Evolutionary conservation across 2,888 invertebrate species (phyloP), one percentile per base, ranked within the genome.

Genomic region (Isotomurus palustris): DNA sequence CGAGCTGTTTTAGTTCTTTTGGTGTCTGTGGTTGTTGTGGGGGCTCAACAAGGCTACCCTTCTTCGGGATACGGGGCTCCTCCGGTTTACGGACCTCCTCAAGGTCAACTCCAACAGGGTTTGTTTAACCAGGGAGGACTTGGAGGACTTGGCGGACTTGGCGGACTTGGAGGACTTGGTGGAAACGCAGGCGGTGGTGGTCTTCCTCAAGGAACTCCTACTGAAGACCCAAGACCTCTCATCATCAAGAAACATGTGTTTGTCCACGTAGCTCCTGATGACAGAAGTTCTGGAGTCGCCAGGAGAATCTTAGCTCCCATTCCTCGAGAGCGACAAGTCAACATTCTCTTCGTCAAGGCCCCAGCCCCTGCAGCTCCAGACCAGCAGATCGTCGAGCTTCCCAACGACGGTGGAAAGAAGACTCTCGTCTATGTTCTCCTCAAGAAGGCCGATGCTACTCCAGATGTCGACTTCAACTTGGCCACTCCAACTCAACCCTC

Each of bases 351-450:
- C 28, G 53, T 60, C 3, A 60, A 60, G 35, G 60, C 56, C 17
- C 60, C 60, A 10, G 56, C 60, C 4, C 60, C 60, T 12, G 55
- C 60, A 12, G 60, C 60, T 14, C 56, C 60, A 32, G 58, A 59
- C 43, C 58, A 59, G 41, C 58, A 59, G 21, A 47, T 59, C 12
- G 58, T 59, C 6, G 58, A 59, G 21, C 25, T 54, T 17, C 54
- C 44, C 38, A 59, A 59, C 22, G 58, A 59, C 24, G 59, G 55
- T 12, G 59, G 55, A 35, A 28, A 52, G 12, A 51, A 59, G 28
- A 55, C 59, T 2, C n/a, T 59, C 24, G 55, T 59, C 25, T 59
- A 59, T 36, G 59, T 59, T 1, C 25, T 59, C 1, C 55, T 59
- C 29, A 59, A 59, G 52, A 59, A 59, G 41, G 51, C 55, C 3